These are phyloP conservation scores for Globodera ellingtonae DNA, from an alignment of 1,140 invertebrate genomes.

Conservation along the genomic window DNA sequence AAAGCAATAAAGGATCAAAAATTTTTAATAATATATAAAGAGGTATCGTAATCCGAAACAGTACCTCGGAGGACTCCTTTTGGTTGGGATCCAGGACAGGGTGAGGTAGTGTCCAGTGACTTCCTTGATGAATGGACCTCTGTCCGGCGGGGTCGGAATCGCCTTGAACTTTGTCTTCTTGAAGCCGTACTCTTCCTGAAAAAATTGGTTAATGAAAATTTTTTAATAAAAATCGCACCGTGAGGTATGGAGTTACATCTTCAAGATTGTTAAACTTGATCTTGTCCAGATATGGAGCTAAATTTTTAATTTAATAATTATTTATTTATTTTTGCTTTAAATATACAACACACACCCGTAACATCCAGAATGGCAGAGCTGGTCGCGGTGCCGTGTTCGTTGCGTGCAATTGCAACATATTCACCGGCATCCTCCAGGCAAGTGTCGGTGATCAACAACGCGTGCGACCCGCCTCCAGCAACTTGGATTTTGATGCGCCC, in stretches of 20 bases:
- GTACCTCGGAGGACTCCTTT: conserved; percentile 55
- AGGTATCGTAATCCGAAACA: neutral
- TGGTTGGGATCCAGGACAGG: conserved; percentile 65
- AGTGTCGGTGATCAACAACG: conserved; percentile 61
- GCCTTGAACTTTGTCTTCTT: conserved; percentile 60
- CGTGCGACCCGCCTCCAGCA: conserved; percentile 62
- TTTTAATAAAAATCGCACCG: conserved; percentile 3
- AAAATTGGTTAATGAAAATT: neutral
- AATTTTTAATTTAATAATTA: neutral
- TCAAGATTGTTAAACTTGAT: conserved; percentile 63
- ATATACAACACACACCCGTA: conserved; percentile 31
- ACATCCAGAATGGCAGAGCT: conserved; percentile 62
- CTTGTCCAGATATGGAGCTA: conserved; percentile 51
- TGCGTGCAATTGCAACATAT: conserved; percentile 61
- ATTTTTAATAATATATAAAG: neutral
- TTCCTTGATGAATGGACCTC: conserved; percentile 65
- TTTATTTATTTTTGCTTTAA: conserved; percentile 5
- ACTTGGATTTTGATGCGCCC: conserved; percentile 59
- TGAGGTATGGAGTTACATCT: conserved; percentile 64
- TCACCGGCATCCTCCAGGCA: conserved; percentile 59
- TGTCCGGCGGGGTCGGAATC: conserved; percentile 61
- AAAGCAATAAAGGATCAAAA: neutral
- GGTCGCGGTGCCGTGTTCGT: conserved; percentile 54
- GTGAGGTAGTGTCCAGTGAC: conserved; percentile 64
- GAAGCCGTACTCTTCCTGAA: conserved; percentile 62